These are phyloP conservation scores for Vanacampus margaritifer DNA, from an alignment of 2,113 vertebrate species.

Conservation along the genomic window DNA sequence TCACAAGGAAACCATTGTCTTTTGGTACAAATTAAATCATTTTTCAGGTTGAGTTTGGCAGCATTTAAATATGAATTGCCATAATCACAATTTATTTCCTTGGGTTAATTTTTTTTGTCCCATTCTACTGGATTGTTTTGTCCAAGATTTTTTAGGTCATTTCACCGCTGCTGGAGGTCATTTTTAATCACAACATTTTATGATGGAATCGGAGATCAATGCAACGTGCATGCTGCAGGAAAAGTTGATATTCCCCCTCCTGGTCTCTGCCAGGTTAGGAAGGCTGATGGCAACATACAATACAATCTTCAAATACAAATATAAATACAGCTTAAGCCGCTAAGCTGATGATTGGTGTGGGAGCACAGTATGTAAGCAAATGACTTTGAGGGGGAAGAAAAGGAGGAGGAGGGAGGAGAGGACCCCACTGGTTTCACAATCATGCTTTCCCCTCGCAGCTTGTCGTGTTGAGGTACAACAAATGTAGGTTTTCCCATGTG, in stretches of 20 bases:
- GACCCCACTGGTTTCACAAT: slow-evolving; percentile 76
- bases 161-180: slow-evolving; percentile 27
- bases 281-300: slow-evolving; percentile 59
- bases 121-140: not conserved
- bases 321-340: slow-evolving; percentile 75
- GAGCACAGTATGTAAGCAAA: slow-evolving; percentile 75
- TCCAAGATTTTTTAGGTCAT: slow-evolving; percentile 36
- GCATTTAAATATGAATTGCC: slow-evolving; percentile 13
- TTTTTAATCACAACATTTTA: slow-evolving; percentile 60
- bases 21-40: not conserved
- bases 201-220: slow-evolving; percentile 63
- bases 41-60: not conserved
- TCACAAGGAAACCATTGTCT: not conserved
- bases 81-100: slow-evolving; percentile 24
- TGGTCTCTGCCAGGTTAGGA: slow-evolving; percentile 62
- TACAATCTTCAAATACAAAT: slow-evolving; percentile 78
- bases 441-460: slow-evolving; percentile 66
- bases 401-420: slow-evolving; percentile 57
- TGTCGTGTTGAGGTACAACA: slow-evolving; percentile 54
- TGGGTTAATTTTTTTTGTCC: slow-evolving; percentile 16
- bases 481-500: slow-evolving; percentile 44
- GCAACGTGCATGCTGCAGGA: slow-evolving; percentile 44
- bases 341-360: slow-evolving; percentile 78
- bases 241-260: slow-evolving; percentile 62
- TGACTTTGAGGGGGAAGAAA: slow-evolving; percentile 72